Conservation (phyloP, 1,140 invertebrate genomes). For the Macrocentrus cingulum region DNA sequence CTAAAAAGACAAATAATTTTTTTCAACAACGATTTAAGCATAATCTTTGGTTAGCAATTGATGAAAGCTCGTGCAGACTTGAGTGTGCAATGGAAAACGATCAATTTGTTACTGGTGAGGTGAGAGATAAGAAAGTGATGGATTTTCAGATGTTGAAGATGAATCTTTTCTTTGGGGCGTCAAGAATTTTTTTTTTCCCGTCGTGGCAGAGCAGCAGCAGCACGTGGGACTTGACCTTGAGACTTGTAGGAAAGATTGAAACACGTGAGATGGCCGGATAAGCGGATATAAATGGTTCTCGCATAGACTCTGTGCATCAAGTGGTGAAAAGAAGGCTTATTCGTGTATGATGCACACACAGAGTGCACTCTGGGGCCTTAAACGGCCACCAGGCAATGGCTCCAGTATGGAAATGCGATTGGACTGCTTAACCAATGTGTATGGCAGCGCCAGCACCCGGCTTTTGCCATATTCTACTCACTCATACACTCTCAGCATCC, state of each 20-base stretch:
- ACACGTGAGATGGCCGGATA: slow-evolving; percentile 25
- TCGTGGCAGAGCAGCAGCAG: too few species aligned
- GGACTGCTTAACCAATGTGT: slow-evolving; percentile 32
- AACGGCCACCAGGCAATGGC: slow-evolving; percentile 47
- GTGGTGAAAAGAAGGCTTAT: too few species aligned
- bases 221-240: slow-evolving; percentile 15
- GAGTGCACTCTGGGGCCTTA: slow-evolving; percentile 27
- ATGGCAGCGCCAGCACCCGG: slow-evolving; percentile 36
- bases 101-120: too few species aligned
- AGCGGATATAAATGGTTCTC: slow-evolving; percentile 36
- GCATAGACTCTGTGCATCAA: too few species aligned
- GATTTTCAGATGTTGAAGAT: neutral
- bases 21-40: too few species aligned
- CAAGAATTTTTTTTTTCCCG: slow-evolving; percentile 1
- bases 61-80: too few species aligned
- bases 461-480: slow-evolving; percentile 8
- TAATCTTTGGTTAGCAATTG: too few species aligned
- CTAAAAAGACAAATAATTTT: too few species aligned
- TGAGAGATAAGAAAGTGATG: too few species aligned
- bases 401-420: slow-evolving; percentile 53
- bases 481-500: too few species aligned
- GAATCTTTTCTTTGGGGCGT: neutral
- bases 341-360: too few species aligned
- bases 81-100: too few species aligned
- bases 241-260: neutral